Percentiles rank a stretch among this genome's conserved stretches.
Evolutionary conservation across 1,140 invertebrate genomes (phyloP).

Genomic region (Euglossa dilemma): DNA sequence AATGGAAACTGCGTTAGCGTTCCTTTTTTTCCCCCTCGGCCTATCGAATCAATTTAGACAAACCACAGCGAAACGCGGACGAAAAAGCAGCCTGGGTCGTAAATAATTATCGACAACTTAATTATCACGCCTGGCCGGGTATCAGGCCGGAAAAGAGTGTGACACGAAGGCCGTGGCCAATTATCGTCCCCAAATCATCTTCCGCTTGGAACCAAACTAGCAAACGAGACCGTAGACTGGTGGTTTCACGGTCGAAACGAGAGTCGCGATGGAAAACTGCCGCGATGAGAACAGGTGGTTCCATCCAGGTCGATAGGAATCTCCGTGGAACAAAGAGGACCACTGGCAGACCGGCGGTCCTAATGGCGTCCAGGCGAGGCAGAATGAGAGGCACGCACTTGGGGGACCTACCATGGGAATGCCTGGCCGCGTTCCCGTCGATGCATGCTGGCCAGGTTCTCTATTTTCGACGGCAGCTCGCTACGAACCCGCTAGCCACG

Average conservation of each 20-base stretch:
- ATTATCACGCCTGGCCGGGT: neutral
- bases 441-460: conserved; percentile 41
- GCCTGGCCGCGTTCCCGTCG: conserved; percentile 40
- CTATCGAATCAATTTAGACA: neutral
- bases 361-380: conserved; percentile 30
- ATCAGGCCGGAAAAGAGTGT: neutral
- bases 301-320: conserved; percentile 19
- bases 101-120: neutral
- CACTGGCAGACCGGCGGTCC: neutral
- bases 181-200: neutral
- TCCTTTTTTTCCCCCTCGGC: neutral
- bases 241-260: too few relatives aligned
- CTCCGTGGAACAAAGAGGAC: neutral
- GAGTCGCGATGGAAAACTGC: neutral
- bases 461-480: conserved; percentile 68
- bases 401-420: conserved; percentile 28
- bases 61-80: neutral
- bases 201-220: too few relatives aligned
- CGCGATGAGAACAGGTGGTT: conserved; percentile 12
- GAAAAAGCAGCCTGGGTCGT: neutral
- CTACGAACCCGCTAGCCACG: conserved; percentile 51
- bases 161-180: neutral
- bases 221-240: too few relatives aligned
- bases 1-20: neutral
- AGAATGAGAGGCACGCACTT: conserved; percentile 23